A percentile compares a stretch with the other conserved stretches of the same genome.
phyloP scores from a whole-genome alignment of 2,113 vertebrate species.

The Pseudorasbora parva region DNA sequence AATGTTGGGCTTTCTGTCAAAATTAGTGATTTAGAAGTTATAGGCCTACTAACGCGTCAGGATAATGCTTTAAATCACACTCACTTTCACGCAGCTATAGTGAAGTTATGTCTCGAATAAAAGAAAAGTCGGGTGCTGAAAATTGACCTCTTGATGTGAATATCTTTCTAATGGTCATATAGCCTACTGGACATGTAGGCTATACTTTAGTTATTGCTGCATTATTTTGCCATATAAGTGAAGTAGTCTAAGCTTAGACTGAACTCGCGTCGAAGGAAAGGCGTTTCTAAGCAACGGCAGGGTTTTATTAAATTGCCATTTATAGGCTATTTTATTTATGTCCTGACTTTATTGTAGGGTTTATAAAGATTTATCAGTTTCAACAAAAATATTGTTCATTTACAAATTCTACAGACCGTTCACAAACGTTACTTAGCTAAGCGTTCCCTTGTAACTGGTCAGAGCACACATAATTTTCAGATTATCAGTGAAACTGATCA shows the following conservation, averaged over 20 bases:
- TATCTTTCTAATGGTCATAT: neutral
- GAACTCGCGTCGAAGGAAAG: neutral
- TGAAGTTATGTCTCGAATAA: neutral
- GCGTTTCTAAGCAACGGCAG: slow-evolving; percentile 1
- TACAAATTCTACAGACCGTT: neutral
- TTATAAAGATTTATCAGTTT: neutral
- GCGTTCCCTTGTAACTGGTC: neutral
- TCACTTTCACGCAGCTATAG: neutral
- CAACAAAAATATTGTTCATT: neutral
- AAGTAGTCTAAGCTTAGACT: neutral
- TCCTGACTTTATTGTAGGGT: neutral
- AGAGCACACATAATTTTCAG: neutral
- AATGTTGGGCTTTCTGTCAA: neutral
- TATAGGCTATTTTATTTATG: neutral
- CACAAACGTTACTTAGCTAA: neutral
- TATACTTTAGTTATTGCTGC: neutral
- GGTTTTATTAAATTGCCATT: neutral
- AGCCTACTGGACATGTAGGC: neutral
- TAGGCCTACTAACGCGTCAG: too few relatives aligned
- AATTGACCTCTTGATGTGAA: neutral
- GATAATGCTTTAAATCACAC: neutral
- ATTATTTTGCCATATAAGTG: neutral
- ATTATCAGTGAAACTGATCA: neutral
- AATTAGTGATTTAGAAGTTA: neutral
- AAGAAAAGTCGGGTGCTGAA: neutral